Evolutionary conservation across 1,140 invertebrate genomes (phyloP).

Genomic region (Harpegnathos saltator): DNA sequence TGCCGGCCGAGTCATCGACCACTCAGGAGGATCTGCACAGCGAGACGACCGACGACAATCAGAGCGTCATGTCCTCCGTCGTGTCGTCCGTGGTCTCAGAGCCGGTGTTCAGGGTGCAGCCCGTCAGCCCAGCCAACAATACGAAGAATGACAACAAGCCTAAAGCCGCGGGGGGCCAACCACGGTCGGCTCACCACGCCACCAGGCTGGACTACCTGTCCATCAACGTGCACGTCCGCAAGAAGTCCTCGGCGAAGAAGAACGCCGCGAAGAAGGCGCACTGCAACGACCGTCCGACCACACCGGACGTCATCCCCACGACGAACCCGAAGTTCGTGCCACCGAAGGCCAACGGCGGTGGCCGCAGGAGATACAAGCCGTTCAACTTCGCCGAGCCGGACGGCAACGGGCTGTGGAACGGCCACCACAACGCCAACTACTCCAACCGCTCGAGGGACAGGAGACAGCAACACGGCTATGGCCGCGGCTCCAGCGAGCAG

Average conservation of each 20-base stretch:
- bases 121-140: slow-evolving; percentile 62
- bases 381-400: slow-evolving; percentile 84
- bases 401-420: slow-evolving; percentile 87
- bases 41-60: slow-evolving; percentile 89
- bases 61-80: slow-evolving; percentile 90
- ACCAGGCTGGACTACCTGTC: slow-evolving; percentile 51
- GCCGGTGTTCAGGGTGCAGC: slow-evolving; percentile 78
- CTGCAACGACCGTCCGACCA: slow-evolving; percentile 46
- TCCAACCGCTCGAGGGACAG: slow-evolving; percentile 86
- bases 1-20: slow-evolving; percentile 86
- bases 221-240: slow-evolving; percentile 42
- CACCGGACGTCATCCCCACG: slow-evolving; percentile 75
- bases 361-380: slow-evolving; percentile 85
- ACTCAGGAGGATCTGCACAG: slow-evolving; percentile 87
- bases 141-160: slow-evolving; percentile 41
- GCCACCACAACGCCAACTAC: slow-evolving; percentile 87
- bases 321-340: slow-evolving; percentile 72
- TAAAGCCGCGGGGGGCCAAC: neutral
- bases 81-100: slow-evolving; percentile 87
- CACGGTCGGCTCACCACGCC: neutral
- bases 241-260: slow-evolving; percentile 68
- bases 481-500: slow-evolving; percentile 44
- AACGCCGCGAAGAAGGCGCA: slow-evolving; percentile 58
- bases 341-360: slow-evolving; percentile 82
- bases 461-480: slow-evolving; percentile 81